phyloP scores from a whole-genome alignment of 1,140 invertebrate genomes.

The Leguminivora glycinivorella region DNA sequence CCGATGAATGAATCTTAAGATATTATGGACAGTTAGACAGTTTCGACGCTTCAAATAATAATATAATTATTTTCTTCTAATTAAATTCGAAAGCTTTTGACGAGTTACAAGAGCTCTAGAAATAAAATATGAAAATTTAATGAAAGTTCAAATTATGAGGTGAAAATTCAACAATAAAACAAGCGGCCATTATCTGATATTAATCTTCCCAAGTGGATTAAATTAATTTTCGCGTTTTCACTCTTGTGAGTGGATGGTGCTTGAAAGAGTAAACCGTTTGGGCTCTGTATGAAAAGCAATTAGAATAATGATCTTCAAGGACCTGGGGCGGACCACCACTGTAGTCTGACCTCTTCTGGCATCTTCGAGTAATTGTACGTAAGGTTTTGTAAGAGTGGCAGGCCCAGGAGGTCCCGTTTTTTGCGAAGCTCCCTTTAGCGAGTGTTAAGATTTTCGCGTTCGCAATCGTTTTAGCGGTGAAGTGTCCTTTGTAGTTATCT shows the following conservation, averaged over 20 bases:
- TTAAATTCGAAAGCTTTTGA: constrained; percentile 15
- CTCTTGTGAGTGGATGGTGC: constrained; percentile 54
- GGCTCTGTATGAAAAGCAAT: constrained; percentile 72
- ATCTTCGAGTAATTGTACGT: background rate
- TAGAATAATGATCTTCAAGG: constrained; percentile 74
- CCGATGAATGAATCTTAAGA: constrained; percentile 9
- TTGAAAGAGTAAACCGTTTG: constrained; percentile 66
- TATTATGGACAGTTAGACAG: constrained; percentile 7
- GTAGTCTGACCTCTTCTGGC: constrained; percentile 28
- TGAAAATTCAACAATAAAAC: constrained; percentile 29
- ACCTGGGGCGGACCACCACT: constrained; percentile 40
- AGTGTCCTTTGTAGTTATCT: constrained; percentile 50
- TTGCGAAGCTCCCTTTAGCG: constrained; percentile 40
- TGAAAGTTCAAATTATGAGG: constrained; percentile 28
- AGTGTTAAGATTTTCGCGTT: constrained; percentile 59
- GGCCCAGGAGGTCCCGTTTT: constrained; percentile 37
- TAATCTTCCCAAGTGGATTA: constrained; percentile 61
- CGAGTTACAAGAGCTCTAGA: background rate
- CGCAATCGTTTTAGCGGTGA: constrained; percentile 66
- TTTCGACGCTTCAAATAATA: background rate
- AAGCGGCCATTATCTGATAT: constrained; percentile 56
- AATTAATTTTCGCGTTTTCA: constrained; percentile 72
- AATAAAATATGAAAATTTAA: constrained; percentile 29
- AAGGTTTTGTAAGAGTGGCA: constrained; percentile 39
- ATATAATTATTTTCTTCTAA: constrained; percentile 7